Evolutionary conservation across 1,140 invertebrate species (phyloP).

Genomic region (Odontomachus brunneus): DNA sequence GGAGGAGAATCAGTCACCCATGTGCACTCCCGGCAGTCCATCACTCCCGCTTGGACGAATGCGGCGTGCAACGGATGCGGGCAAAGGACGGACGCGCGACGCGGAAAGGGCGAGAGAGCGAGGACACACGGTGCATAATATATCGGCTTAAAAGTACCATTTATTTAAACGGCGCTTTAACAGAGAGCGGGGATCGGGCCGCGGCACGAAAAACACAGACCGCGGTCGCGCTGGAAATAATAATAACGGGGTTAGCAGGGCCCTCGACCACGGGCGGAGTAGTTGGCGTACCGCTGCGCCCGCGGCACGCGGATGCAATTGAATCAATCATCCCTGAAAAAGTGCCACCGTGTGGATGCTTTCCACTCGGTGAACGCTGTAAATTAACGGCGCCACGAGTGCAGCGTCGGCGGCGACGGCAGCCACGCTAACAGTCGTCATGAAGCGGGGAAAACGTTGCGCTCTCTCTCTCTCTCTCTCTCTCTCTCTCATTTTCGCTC

Average conservation of each 20-base stretch:
- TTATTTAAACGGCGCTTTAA: constrained; percentile 83
- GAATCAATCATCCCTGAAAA: constrained; percentile 75
- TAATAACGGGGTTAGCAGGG: constrained; percentile 83
- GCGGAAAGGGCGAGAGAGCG: constrained; percentile 19
- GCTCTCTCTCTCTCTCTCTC: background rate
- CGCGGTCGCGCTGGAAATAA: constrained; percentile 80
- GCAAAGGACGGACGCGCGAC: constrained; percentile 27
- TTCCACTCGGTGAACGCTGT: constrained; percentile 60
- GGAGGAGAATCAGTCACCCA: constrained; percentile 79
- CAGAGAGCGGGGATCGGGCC: constrained; percentile 74
- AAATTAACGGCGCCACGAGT: constrained; percentile 67
- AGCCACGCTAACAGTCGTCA: constrained; percentile 60
- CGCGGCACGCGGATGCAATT: constrained; percentile 72
- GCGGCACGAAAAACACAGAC: constrained; percentile 79
- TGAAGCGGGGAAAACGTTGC: constrained; percentile 56
- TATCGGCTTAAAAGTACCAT: constrained; percentile 85
- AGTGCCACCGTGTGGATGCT: constrained; percentile 61
- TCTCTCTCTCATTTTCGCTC: background rate
- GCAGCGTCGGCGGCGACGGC: constrained; percentile 12
- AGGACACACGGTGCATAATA: constrained; percentile 79
- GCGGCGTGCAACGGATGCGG: constrained; percentile 37
- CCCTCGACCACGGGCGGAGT: constrained; percentile 66
- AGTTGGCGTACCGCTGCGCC: constrained; percentile 62
- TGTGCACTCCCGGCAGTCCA: constrained; percentile 80
- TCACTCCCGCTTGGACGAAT: constrained; percentile 77